Percentiles rank a stretch among this genome's conserved stretches.
phyloP scores from a whole-genome alignment of 2,888 invertebrate genomes.

The Dinocampus coccinellae region DNA sequence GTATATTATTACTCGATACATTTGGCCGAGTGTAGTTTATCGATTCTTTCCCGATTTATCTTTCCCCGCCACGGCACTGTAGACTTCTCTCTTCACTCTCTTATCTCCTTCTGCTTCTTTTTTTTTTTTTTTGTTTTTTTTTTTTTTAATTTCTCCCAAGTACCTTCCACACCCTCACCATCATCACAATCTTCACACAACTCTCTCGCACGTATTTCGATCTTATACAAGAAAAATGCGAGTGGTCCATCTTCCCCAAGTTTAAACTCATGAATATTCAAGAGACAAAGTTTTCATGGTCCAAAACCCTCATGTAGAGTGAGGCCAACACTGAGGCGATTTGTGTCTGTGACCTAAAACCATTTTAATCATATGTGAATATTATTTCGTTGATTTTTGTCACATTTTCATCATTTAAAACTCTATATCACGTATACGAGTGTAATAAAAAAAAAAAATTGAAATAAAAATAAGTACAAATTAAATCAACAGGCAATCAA shows the following conservation, averaged over 20 bases:
- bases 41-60: constrained; percentile 34
- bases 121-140: constrained; percentile 8
- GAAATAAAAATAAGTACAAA: neutral
- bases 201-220: constrained; percentile 44
- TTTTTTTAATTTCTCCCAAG: constrained; percentile 13
- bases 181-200: constrained; percentile 21
- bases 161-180: neutral
- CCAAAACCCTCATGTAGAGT: constrained; percentile 1
- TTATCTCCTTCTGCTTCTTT: neutral
- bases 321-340: constrained; percentile 21
- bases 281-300: constrained; percentile 57
- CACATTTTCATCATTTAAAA: constrained; percentile 47
- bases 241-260: constrained; percentile 6
- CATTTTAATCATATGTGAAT: constrained; percentile 67
- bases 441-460: neutral
- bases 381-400: constrained; percentile 67
- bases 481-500: neutral
- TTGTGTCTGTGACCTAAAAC: constrained; percentile 55
- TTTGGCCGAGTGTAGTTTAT: constrained; percentile 33
- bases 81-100: constrained; percentile 27
- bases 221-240: neutral
- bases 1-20: constrained; percentile 9
- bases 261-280: constrained; percentile 62
- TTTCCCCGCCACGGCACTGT: constrained; percentile 12
- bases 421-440: neutral